phyloP scores from a whole-genome alignment of 2,888 invertebrate genomes.

The Alloplasta piceator region DNA sequence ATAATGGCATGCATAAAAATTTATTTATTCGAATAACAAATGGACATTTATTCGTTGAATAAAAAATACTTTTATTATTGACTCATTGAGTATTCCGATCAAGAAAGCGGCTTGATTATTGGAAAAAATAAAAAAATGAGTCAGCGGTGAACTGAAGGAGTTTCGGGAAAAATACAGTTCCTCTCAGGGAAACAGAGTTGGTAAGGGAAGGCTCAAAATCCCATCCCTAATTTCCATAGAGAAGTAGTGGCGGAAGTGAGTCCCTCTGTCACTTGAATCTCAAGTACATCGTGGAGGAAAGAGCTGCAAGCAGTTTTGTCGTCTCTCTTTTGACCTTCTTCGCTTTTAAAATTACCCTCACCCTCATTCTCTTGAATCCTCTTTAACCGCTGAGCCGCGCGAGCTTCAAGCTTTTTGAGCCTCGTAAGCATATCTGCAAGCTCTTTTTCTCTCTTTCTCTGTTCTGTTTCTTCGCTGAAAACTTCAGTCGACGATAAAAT shows the following conservation, averaged over 20 bases:
- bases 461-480: conserved; percentile 21
- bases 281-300: conserved; percentile 63
- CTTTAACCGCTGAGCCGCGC: conserved; percentile 40
- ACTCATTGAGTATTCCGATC: neutral
- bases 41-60: too few relatives aligned
- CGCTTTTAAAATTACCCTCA: conserved; percentile 48
- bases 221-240: conserved; percentile 50
- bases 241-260: conserved; percentile 8
- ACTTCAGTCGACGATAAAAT: too few relatives aligned
- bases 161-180: conserved; percentile 5
- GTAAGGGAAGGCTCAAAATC: conserved; percentile 34
- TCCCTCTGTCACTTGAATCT: conserved; percentile 54
- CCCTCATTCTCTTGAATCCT: conserved; percentile 63
- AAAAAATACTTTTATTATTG: too few relatives aligned
- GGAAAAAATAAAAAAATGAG: conserved; percentile 1
- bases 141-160: conserved; percentile 6
- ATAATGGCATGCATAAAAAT: too few relatives aligned
- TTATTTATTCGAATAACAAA: too few relatives aligned
- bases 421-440: conserved; percentile 76
- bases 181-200: conserved; percentile 14
- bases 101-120: neutral
- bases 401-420: conserved; percentile 75
- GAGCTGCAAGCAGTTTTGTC: conserved; percentile 49
- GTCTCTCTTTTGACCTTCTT: conserved; percentile 45
- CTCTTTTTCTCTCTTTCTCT: conserved; percentile 18